Evolutionary conservation across 1,140 invertebrate genomes (phyloP), one percentile per base, ranked within the genome.

Genomic region (Drosophila lini): DNA sequence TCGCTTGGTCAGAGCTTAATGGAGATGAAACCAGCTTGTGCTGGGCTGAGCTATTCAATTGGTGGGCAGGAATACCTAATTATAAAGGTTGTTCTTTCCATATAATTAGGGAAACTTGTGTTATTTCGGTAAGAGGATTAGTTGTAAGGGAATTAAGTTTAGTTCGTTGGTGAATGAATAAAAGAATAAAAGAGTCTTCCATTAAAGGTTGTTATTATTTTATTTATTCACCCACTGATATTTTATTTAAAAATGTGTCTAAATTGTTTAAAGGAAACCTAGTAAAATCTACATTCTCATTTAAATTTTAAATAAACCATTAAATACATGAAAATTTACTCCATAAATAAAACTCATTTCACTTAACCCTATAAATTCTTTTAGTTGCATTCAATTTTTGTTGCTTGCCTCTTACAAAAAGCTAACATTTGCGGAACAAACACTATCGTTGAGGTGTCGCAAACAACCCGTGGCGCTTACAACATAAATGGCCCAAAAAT

Each of bases 361-460:
- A 22, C 3, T 32, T 59, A 48, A 59, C 8, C 13, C 25, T 28
- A 63, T 19, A 38, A 41, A 63, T 25, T 16, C 11, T 5, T n/a
- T 32, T 7, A 32, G 22, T 71, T 55, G 15, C 3, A 44, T 56
- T 31, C 32, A n/a, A 6, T 22, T 19, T 44, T 40, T 58, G 22
- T 28, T 5, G 25, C 25, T 34, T 25, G 11, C 11, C 22, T 13
- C 22, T 59, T 47, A 38, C 45, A 45, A 45, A 53, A 74, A 50
- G 19, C 60, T 16, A 75, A 75, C 34, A 64, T 74, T 64, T 57
- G 19, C 10, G 38, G 3, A 52, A 36, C 74, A 55, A 76, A 76
- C 41, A 76, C 38, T 47, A 57, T 40, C 16, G 25, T 36, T 45
- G 47, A 60, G 55, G 67, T 77, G 73, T 73, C 59, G 64, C 64